Evolutionary conservation across 2,113 vertebrate genomes (phyloP), one percentile per base, ranked within the genome.

Genomic region (Mormyrus iriodes): DNA sequence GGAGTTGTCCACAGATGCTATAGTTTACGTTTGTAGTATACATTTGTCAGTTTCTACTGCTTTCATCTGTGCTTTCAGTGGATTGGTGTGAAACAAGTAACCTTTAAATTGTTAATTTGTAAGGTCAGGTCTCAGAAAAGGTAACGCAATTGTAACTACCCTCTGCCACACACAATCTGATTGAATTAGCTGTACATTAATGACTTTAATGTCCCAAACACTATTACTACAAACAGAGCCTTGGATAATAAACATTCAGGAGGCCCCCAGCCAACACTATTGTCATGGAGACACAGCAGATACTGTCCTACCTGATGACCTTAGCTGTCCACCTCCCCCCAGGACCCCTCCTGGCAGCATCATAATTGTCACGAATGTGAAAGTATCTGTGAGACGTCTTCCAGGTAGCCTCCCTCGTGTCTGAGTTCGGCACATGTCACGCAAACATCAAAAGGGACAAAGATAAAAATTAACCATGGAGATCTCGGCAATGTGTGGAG

Each of bases 361-460:
- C 90, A 58, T 48, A 84, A 85, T 94, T 94, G 86, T 93, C 92
- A 44, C 90, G 93, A n/a, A 92, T 91, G 52, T 94, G 93, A 82
- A 94, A 94, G 91, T 94, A 94, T 86, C 93, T 93, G 90, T 93
- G 92, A 8, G 93, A 44, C 17, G 84, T 0, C 48, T 19, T 92
- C 24, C 3, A 91, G 88, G 93, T 92, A 53, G 93, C 90, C 0
- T 91, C 7, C 65, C 0, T 91, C 93, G 93, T 91, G 24, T 94
- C 49, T 0, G 0, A 0, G 93, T 91, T 17, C 0, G 19, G 35
- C 0, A 39, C 93, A 94, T 94, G 87, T 93, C 93, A 35, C 0
- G 0, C 17, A 88, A 27, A 76, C 93, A 92, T 94, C 85, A 21
- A 52, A 42, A 3, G 69, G 46, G 21, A 73, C 27, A 48, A 24